Percentiles rank a stretch among this genome's conserved stretches.
Conservation (phyloP, 2,888 invertebrate species). For the Eupithecia dodoneata region DNA sequence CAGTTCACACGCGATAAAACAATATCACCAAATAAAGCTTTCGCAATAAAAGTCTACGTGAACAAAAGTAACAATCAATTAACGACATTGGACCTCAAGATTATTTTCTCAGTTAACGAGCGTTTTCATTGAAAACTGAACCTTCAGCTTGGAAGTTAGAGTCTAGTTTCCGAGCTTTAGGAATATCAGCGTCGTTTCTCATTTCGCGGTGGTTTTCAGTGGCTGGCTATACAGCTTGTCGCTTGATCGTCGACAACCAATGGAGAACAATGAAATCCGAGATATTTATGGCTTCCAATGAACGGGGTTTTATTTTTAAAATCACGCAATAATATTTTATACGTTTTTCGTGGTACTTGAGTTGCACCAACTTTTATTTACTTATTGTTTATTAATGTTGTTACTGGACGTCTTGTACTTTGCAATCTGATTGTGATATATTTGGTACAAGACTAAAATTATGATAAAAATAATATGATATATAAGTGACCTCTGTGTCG, state of each 20-base stretch:
- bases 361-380: neutral
- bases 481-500: no score
- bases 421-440: neutral
- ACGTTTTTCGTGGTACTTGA: neutral
- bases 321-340: conserved; percentile 5
- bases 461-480: no score
- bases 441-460: neutral
- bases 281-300: conserved; percentile 22
- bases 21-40: conserved; percentile 42
- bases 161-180: conserved; percentile 29
- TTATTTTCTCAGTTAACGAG: conserved; percentile 48
- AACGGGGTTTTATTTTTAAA: conserved; percentile 9
- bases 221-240: conserved; percentile 18
- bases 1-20: conserved; percentile 41
- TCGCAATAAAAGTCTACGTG: conserved; percentile 55
- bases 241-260: conserved; percentile 9
- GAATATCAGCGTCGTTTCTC: conserved; percentile 26
- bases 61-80: conserved; percentile 67
- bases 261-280: conserved; percentile 22
- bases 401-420: neutral
- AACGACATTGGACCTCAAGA: conserved; percentile 53
- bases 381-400: neutral
- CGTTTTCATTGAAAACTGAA: conserved; percentile 25
- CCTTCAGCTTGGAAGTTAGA: conserved; percentile 13
- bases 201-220: conserved; percentile 21